Base-by-base conservation (phyloP, 2,888 invertebrate species). In the Lasioglossum marginatum region DNA sequence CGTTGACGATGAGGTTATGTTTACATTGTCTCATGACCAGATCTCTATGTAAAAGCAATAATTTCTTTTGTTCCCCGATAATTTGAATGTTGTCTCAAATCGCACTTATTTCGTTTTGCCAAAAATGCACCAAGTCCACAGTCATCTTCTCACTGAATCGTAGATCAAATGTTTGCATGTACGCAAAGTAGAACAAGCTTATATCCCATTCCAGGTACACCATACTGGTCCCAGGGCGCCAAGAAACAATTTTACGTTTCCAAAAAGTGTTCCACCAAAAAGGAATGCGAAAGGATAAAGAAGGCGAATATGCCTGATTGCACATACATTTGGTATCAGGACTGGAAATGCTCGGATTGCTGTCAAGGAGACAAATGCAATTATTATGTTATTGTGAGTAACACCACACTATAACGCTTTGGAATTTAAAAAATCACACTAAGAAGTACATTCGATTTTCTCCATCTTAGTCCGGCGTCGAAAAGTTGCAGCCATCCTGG, bases 341-440 rank as follows among this genome's bases (percentile, higher is more conserved):
- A 99, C 95, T 99, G 99, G 99, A 97, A 97, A 88, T 99, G 99
- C 95, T 97, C 98, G 0, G 99, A 99, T 94, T 99, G 99, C 95
- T 99, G 99, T 94, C 97, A 97, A 93, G 99, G 99, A 76, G 99
- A 99, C 95, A 96, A 98, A 79, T 99, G 99, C 95, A 99, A 99
- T 95, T 99, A 98, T 95, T 99, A 97, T 95, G 97, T 98, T 76
- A 98, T 99, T 94, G 99, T 99, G 96, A 98, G 98, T 97, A 92
- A 68, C 40, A 19, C 34, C 57, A 40, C 31, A 10, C 12, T 40
- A 12, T 48, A 27, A 31, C 14, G 4, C 2, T 16, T 23, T 27
- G 0, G 23, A 4, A 4, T 0, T 4, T 4, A 10, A 70, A 8
- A 31, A 5, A 14, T 40, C 14, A 0, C 14, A 2, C 0, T 3